A percentile compares a stretch with the other conserved stretches of the same genome.
phyloP scores from a whole-genome alignment of 2,888 invertebrate species.

The Malachius bipustulatus region DNA sequence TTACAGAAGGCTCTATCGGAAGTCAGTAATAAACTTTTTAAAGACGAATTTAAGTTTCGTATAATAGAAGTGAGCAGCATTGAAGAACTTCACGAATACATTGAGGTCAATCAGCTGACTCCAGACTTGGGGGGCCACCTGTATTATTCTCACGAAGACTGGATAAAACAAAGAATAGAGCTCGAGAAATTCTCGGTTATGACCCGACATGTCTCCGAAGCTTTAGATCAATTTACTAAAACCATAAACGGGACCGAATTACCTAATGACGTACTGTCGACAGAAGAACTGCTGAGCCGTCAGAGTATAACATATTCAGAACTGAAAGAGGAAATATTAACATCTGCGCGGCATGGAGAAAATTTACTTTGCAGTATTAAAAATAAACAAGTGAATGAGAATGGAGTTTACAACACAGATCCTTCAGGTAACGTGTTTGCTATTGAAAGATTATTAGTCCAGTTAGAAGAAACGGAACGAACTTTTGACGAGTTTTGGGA shows the following conservation, averaged over 20 bases:
- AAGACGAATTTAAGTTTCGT: constrained; percentile 85
- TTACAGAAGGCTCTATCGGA: constrained; percentile 93
- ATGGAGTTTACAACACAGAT: constrained; percentile 43
- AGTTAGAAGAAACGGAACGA: constrained; percentile 87
- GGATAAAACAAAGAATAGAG: constrained; percentile 95
- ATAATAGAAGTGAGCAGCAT: constrained; percentile 77
- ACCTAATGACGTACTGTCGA: constrained; percentile 87
- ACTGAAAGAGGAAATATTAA: constrained; percentile 74
- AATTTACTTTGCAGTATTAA: constrained; percentile 66
- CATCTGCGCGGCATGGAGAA: constrained; percentile 83
- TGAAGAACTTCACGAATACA: constrained; percentile 74
- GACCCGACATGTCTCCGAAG: constrained; percentile 80
- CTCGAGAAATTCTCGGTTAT: constrained; percentile 89
- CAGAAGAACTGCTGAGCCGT: constrained; percentile 72
- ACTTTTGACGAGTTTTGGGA: constrained; percentile 93
- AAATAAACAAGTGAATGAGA: constrained; percentile 29
- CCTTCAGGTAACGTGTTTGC: constrained; percentile 71
- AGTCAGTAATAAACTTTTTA: constrained; percentile 81
- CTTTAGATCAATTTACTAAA: constrained; percentile 77
- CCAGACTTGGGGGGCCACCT: constrained; percentile 80
- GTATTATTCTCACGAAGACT: constrained; percentile 85
- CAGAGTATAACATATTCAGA: constrained; percentile 62
- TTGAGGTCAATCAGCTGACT: constrained; percentile 76
- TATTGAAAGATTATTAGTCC: constrained; percentile 82
- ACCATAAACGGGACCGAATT: constrained; percentile 84